Evolutionary conservation across 2,797 vertebrate species (phyloP), one percentile per base, ranked within the genome.

Genomic region (Intellagama lesueurii): DNA sequence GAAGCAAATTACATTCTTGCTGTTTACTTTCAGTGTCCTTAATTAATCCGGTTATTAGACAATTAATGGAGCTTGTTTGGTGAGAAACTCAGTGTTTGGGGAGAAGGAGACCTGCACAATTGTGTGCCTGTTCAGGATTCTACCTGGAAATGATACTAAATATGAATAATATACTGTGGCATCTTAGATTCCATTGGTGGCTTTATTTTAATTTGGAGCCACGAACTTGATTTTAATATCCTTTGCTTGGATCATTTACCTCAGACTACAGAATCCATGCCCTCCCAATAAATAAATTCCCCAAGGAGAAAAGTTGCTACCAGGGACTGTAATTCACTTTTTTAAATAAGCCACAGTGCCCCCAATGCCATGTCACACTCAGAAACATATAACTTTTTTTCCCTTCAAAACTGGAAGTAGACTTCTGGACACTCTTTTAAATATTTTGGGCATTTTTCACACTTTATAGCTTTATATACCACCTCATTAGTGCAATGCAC

Each of bases 11-110:
- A 97, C 96, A 96, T 96, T 97, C 96, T 97, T 95, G 95, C 95
- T 97, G 97, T 97, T 97, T 97, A 97, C 96, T 96, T 97, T 97
- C 95, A 92, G 85, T 93, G 89, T 96, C 95, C 96, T 97, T 97
- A 97, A 97, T 97, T 97, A 97, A 97, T 97, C 96, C 90, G 77
- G 96, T 97, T 97, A 97, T 97, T 97, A 97, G 95, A 96, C 94
- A 82, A 97, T 97, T 97, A 97, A 97, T 97, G 97, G 95, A 96
- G 95, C 96, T 96, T 97, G 94, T 97, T 97, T 95, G 95, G 96
- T 94, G 94, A 95, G 96, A 96, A 97, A 96, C 95, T 95, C 95
- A 94, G 95, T 90, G 91, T 96, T 95, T 96, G 30, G 89, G 75
- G 92, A 91, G 91, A 91, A 2, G 60, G 78, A 68, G 85, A 68